A percentile compares a stretch with the other conserved stretches of the same genome.
These are phyloP conservation scores for Platycheirus rosarum DNA, from an alignment of 2,888 invertebrate species.

Conservation along the genomic window DNA sequence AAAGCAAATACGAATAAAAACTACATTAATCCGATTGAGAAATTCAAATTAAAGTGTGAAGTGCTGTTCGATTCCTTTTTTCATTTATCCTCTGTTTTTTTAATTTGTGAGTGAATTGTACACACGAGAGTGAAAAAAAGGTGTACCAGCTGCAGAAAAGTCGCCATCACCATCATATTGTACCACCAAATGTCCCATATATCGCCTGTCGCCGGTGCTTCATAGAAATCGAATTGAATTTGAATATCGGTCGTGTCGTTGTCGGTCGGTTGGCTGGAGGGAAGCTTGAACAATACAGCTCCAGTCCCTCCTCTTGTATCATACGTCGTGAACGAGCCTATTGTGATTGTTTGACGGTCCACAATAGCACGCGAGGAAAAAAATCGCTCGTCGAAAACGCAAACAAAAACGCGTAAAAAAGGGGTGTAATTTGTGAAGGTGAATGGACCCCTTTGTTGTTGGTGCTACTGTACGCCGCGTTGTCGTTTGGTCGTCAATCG, in stretches of 20 bases:
- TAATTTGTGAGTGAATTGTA: slow-evolving; percentile 14
- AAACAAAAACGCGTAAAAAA: slow-evolving; percentile 37
- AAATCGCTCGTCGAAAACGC: slow-evolving; percentile 4
- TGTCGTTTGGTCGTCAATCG: slow-evolving; percentile 54
- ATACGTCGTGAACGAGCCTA: slow-evolving; percentile 38
- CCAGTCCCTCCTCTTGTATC: slow-evolving; percentile 47
- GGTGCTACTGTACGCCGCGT: slow-evolving; percentile 39
- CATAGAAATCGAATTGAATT: slow-evolving; percentile 48
- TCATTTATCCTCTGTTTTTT: background rate
- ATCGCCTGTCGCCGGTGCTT: slow-evolving; percentile 27
- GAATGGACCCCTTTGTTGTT: slow-evolving; percentile 59
- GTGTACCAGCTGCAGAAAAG: slow-evolving; percentile 69
- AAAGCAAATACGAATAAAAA: slow-evolving; percentile 52
- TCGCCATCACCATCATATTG: background rate
- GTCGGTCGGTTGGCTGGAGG: slow-evolving; percentile 7
- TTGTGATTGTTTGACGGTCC: slow-evolving; percentile 59
- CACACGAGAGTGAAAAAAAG: slow-evolving; percentile 28
- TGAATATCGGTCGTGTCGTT: slow-evolving; percentile 41
- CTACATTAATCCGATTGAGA: slow-evolving; percentile 64
- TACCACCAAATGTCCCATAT: slow-evolving; percentile 39
- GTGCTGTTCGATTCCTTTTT: slow-evolving; percentile 48
- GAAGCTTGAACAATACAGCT: slow-evolving; percentile 47
- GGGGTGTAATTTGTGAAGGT: slow-evolving; percentile 63
- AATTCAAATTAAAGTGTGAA: slow-evolving; percentile 71
- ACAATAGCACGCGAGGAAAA: slow-evolving; percentile 43